phyloP scores from a whole-genome alignment of 2,113 vertebrate species.

The Gymnobelideus leadbeateri region DNA sequence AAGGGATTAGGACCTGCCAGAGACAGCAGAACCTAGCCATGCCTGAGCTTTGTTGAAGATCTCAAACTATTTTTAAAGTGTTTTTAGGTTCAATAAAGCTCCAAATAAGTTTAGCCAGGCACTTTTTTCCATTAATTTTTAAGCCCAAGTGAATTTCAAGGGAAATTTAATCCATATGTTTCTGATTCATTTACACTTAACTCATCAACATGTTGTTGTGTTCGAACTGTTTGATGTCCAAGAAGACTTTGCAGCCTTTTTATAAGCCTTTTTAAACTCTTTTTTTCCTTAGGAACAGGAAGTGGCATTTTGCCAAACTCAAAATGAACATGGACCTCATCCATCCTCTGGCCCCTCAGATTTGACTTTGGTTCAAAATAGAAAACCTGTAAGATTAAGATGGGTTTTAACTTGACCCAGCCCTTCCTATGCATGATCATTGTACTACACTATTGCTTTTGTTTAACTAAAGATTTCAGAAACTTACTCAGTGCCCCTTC shows the following conservation, averaged over 20 bases:
- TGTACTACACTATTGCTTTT: not conserved
- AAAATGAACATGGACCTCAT: not conserved
- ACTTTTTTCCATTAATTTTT: slow-evolving; percentile 74
- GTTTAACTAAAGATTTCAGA: not conserved
- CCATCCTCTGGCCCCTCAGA: not conserved
- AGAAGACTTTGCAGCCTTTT: not conserved
- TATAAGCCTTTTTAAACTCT: not conserved
- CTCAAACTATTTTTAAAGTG: slow-evolving; percentile 58
- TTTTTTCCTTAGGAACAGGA: slow-evolving; percentile 47
- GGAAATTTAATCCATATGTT: slow-evolving; percentile 63
- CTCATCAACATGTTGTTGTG: not conserved
- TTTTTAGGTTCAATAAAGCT: slow-evolving; percentile 62
- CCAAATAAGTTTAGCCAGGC: slow-evolving; percentile 60
- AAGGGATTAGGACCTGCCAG: not conserved
- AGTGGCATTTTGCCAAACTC: slow-evolving; percentile 19
- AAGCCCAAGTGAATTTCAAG: slow-evolving; percentile 65
- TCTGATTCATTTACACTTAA: slow-evolving; percentile 50
- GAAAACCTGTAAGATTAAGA: not conserved
- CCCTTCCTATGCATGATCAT: not conserved
- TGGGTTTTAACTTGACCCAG: not conserved
- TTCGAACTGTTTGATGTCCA: slow-evolving; percentile 16
- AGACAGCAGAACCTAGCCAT: not conserved
- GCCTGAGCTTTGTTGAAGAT: not conserved
- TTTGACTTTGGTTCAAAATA: not conserved
- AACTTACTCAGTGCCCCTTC: not conserved